These are phyloP conservation scores for Colletes collaris DNA, from an alignment of 2,888 invertebrate genomes.

Conservation along the genomic window DNA sequence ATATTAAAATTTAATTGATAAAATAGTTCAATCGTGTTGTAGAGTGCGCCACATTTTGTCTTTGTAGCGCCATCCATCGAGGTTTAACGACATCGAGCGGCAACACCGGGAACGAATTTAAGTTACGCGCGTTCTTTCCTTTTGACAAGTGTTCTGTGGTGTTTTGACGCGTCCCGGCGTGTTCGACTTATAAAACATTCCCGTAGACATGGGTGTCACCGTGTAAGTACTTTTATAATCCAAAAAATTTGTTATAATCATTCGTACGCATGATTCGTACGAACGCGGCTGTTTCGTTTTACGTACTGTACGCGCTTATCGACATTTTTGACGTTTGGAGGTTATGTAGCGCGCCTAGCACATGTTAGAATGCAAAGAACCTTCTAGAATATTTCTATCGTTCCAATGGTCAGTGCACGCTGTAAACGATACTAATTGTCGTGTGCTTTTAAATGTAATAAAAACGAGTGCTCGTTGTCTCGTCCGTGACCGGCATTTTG, in stretches of 20 bases:
- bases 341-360: constrained; percentile 49
- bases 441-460: neutral
- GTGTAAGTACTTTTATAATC: constrained; percentile 83
- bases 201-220: constrained; percentile 86
- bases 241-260: neutral
- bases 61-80: constrained; percentile 1
- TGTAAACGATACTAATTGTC: neutral
- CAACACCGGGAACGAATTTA: constrained; percentile 1
- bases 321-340: constrained; percentile 25
- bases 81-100: no score
- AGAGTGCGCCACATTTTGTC: constrained; percentile 1
- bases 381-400: neutral
- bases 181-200: neutral
- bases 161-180: constrained; percentile 9
- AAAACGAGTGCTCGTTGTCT: neutral
- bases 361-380: constrained; percentile 8
- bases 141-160: constrained; percentile 35
- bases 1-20: no score
- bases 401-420: neutral
- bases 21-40: no score
- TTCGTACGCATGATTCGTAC: neutral
- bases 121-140: constrained; percentile 36
- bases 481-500: constrained; percentile 18
- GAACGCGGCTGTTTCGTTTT: neutral
- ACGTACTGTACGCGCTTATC: constrained; percentile 7